phyloP scores from a whole-genome alignment of 2,113 vertebrate genomes.

The Microtus ochrogaster region DNA sequence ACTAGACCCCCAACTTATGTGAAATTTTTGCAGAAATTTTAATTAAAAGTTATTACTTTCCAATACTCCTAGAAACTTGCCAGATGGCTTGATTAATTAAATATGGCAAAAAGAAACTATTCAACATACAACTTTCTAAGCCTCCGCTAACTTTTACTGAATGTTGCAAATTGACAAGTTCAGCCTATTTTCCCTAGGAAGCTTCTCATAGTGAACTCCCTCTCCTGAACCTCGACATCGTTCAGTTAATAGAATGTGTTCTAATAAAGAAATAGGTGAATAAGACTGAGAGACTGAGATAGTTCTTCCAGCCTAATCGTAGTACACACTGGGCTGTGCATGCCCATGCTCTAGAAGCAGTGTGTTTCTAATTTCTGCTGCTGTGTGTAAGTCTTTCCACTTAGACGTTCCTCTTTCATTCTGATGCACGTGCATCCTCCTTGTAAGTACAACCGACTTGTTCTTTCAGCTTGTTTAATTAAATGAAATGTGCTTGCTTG shows the following conservation, averaged over 20 bases:
- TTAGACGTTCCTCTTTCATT: background rate
- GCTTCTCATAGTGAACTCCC: background rate
- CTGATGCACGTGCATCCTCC: background rate
- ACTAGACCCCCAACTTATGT: background rate
- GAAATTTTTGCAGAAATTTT: background rate
- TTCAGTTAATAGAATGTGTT: background rate
- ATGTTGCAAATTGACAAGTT: background rate
- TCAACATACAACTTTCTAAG: background rate
- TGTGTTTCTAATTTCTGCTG: background rate
- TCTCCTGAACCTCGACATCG: background rate
- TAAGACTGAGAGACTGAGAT: too few relatives aligned
- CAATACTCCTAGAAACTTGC: background rate
- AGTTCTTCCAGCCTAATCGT: background rate
- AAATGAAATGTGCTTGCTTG: background rate
- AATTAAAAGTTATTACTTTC: background rate
- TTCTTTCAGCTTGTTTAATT: conserved; percentile 9
- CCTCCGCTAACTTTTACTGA: background rate
- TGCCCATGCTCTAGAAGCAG: background rate
- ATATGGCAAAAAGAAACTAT: background rate
- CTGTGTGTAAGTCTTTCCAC: background rate
- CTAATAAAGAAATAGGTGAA: background rate
- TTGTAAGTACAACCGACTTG: background rate
- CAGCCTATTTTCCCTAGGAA: background rate
- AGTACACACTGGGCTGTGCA: background rate
- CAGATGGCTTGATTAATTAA: background rate